phyloP scores from a whole-genome alignment of 2,113 vertebrate species.

The Vidua chalybeata region DNA sequence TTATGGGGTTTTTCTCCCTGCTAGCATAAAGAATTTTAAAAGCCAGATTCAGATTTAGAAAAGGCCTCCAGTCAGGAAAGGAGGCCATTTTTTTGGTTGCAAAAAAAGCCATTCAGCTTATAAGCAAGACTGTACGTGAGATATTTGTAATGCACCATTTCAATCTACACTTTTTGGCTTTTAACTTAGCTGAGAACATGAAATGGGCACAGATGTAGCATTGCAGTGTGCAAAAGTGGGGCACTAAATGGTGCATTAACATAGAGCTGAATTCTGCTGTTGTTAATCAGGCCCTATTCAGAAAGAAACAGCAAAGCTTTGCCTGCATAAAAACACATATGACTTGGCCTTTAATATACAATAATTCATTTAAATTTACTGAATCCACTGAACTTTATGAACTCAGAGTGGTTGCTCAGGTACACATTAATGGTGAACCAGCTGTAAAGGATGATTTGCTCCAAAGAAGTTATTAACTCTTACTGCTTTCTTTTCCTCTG shows the following conservation, averaged over 20 bases:
- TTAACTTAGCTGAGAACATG: background rate
- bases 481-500: background rate
- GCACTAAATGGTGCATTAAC: background rate
- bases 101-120: background rate
- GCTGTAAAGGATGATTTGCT: background rate
- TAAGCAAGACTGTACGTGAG: background rate
- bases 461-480: background rate
- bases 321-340: background rate
- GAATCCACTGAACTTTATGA: background rate
- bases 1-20: background rate
- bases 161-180: background rate
- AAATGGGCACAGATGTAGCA: background rate
- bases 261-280: background rate
- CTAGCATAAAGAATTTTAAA: background rate
- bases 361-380: background rate
- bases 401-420: background rate
- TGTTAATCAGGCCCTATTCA: conserved; percentile 18
- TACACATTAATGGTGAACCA: background rate
- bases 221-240: background rate
- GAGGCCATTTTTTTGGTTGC: background rate
- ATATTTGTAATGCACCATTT: background rate
- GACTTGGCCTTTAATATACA: background rate
- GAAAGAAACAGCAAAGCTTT: background rate
- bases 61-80: background rate
- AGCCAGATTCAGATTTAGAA: background rate